Base-by-base conservation (phyloP, 1,140 invertebrate genomes). In the Danaus melanippus region DNA sequence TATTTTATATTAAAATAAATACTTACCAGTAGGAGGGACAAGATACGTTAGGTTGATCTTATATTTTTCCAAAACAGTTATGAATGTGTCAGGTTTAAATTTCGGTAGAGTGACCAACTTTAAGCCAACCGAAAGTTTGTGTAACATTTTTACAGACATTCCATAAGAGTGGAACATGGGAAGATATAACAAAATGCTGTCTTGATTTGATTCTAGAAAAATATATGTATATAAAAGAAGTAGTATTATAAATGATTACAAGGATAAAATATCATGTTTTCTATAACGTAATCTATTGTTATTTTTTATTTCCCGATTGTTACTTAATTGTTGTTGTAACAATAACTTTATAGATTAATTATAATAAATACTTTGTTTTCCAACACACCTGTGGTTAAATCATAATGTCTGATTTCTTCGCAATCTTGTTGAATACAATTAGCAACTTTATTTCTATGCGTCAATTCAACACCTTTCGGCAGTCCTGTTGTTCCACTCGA, bases 151-250 rank as follows among this genome's bases (percentile, higher is more conserved):
- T 1, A 86, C 67, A 9, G 85, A 89, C 50, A 96, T 86, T 0
- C 95, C 96, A 72, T 94, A 97, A 53, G 93, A 93, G 71, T 98
- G 96, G 66, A 93, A 97, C 72, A 96, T 91, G 5, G 96, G 96
- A 43, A 98, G 76, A 6, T 97, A 84, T 0, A 74, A 76, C 1
- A 92, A 88, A 1, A 90, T 64, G 0, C 89, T 79, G 45, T 91
- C 90, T 79, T 82, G 79, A 50, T 74, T 49, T 10, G 47, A 62
- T 21, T 69, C 79, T 82, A 32, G 64, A 32, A 48, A 50, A 17
- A 32, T 0, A 32, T 32, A 7, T 56, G 15, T 15, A 15, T n/a
- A n/a, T n/a, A n/a, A n/a, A n/a, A n/a, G n/a, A n/a, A n/a, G n/a
- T n/a, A n/a, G n/a, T n/a, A n/a, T n/a, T n/a, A n/a, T n/a, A n/a